Evolutionary conservation across 1,140 invertebrate genomes (phyloP).

Genomic region (Neodiprion fabricii): DNA sequence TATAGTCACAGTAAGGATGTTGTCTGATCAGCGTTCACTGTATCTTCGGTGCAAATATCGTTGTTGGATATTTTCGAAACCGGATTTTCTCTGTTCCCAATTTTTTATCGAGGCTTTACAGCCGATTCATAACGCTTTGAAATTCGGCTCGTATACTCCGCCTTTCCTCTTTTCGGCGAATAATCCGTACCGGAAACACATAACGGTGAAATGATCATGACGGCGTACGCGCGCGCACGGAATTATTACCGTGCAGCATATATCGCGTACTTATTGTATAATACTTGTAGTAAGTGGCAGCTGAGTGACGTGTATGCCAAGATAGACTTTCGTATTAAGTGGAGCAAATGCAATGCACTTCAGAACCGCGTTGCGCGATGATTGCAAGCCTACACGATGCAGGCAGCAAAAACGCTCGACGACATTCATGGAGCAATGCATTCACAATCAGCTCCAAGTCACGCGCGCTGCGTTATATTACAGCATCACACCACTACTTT

Average conservation of each 20-base stretch:
- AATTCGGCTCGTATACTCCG: neutral
- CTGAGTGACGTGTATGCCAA: constrained; percentile 28
- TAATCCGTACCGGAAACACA: neutral
- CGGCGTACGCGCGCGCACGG: neutral
- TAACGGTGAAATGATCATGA: too few species aligned
- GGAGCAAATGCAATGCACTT: constrained; percentile 55
- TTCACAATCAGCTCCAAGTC: constrained; percentile 32
- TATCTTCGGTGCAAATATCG: too few species aligned
- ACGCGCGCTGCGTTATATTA: constrained; percentile 50
- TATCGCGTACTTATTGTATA: constrained; percentile 8
- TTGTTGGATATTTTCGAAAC: too few species aligned
- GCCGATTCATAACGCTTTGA: too few species aligned
- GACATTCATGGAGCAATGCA: neutral
- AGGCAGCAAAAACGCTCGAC: constrained; percentile 34
- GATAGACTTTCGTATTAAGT: constrained; percentile 17
- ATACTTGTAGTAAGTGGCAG: constrained; percentile 1
- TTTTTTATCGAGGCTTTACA: too few species aligned
- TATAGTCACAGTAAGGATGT: too few species aligned
- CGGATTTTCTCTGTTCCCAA: too few species aligned
- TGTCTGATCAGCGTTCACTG: too few species aligned
- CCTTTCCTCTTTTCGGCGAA: neutral
- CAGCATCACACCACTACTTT: constrained; percentile 55
- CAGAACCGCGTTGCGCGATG: constrained; percentile 54
- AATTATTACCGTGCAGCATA: neutral
- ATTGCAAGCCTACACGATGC: constrained; percentile 50